Percentiles rank a stretch among this genome's conserved stretches.
These are phyloP conservation scores for Pseudomyrmex flavicornis DNA, from an alignment of 1,140 invertebrate genomes.

Conservation along the genomic window DNA sequence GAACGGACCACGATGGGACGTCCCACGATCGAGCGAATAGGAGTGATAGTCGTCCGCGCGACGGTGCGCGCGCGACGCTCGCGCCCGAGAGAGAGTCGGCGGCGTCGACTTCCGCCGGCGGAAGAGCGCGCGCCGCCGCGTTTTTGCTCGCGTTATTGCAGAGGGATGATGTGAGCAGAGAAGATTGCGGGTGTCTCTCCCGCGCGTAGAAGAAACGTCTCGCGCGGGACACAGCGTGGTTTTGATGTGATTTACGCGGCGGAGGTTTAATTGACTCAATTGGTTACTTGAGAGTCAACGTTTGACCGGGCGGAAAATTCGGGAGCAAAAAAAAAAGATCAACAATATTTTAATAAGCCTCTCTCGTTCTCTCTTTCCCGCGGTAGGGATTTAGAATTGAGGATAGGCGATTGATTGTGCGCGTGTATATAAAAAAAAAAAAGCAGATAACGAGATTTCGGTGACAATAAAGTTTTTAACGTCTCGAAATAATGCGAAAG, in stretches of 20 bases:
- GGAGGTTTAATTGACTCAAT: too few relatives aligned
- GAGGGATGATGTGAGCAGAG: background rate
- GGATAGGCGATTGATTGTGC: background rate
- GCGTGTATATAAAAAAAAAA: background rate
- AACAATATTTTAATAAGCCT: too few relatives aligned
- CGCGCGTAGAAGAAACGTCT: too few relatives aligned
- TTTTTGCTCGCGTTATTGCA: background rate
- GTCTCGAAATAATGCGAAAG: too few relatives aligned
- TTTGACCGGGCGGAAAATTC: too few relatives aligned
- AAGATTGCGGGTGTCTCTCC: background rate
- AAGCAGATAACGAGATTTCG: background rate
- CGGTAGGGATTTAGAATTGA: background rate
- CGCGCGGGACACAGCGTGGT: background rate
- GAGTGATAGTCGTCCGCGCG: slow-evolving; percentile 60
- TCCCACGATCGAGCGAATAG: slow-evolving; percentile 68
- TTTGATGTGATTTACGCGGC: background rate
- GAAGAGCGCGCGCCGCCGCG: background rate
- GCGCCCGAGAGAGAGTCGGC: slow-evolving; percentile 32
- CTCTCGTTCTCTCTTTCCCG: too few relatives aligned
- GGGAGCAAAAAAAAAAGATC: too few relatives aligned
- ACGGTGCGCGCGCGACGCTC: slow-evolving; percentile 62
- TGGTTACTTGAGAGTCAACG: too few relatives aligned
- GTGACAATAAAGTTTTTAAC: background rate
- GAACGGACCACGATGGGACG: slow-evolving; percentile 67
- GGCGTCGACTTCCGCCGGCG: background rate